Base-by-base conservation (phyloP, 2,888 invertebrate genomes). In the Muschampia plurimacula region DNA sequence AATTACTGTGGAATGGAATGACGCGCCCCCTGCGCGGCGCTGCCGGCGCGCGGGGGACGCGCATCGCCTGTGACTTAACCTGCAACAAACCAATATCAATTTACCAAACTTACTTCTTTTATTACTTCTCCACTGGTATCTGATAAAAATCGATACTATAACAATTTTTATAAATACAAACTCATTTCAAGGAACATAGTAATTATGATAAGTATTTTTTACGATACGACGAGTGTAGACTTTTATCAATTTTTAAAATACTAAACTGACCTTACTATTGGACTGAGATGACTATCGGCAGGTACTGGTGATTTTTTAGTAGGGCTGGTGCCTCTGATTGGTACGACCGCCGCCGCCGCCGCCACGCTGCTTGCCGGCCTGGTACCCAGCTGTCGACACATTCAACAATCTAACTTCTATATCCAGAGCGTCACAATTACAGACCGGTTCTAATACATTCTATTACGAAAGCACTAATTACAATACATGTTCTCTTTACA, bases 281-380 rank as follows among this genome's bases (percentile, higher is more conserved):
- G 89, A 91, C 87, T 91, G 92, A 92, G 91, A 89, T 87, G 93
- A 90, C 87, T 90, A 86, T 89, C 85, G 90, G 89, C 91, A 90
- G 92, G 91, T 90, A 90, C 89, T 81, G 81, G 82, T 78, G 76
- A 81, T 12, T 28, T 78, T 81, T 89, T 97, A 97, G 95, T 97
- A 97, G 90, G 97, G 97, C 95, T 97, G 97, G 95, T 97, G 97
- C 96, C 97, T 96, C 94, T 97, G 97, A 95, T 97, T 97, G 88
- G 96, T 95, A 86, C 96, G 96, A 79, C 96, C 95, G 85, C 96
- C 96, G 88, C 96, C 96, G 82, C 96, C 96, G 84, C 95, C 95
- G 86, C 97, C 97, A 89, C 97, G 96, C 95, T 97, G 97, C 95
- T 97, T 97, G 93, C 97, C 97, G 86, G 97, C 97, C 88, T 96